Conservation (phyloP, 2,113 vertebrate species). For the Albula glossodonta region DNA sequence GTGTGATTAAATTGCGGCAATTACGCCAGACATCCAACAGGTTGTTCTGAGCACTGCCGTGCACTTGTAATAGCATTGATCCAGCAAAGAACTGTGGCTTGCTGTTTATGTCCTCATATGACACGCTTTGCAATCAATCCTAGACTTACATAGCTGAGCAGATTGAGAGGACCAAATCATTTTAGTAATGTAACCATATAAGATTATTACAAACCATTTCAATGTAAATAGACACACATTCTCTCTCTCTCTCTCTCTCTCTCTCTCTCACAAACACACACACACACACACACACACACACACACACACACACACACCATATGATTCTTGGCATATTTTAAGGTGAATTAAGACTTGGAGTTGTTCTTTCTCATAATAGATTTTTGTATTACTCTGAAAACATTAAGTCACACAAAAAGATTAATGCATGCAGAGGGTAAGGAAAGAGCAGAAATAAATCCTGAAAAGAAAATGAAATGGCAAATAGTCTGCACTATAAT, state of each 20-base stretch:
- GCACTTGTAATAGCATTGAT: constrained; percentile 8
- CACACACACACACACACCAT: too few relatives aligned
- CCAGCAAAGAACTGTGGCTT: not conserved
- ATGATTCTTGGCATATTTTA: not conserved
- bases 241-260: too few relatives aligned
- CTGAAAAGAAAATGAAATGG: constrained; percentile 3
- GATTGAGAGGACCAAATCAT: not conserved
- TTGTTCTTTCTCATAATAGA: not conserved
- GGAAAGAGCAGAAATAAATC: not conserved
- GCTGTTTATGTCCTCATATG: not conserved
- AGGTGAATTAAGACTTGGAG: not conserved
- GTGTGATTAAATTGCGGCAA: constrained; percentile 66
- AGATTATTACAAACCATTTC: not conserved
- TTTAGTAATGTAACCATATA: not conserved
- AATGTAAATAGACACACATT: not conserved
- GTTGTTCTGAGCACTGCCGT: constrained; percentile 49
- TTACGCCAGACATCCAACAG: constrained; percentile 50
- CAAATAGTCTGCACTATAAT: not conserved
- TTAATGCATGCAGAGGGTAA: not conserved
- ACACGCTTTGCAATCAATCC: not conserved
- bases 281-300: too few relatives aligned
- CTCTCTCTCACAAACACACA: too few relatives aligned
- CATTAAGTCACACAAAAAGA: not conserved
- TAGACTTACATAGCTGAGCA: not conserved
- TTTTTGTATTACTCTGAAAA: not conserved